Percentiles rank a stretch among this genome's conserved stretches.
Evolutionary conservation across 2,888 invertebrate species (phyloP).

Genomic region (Caenorhabditis sp.): DNA sequence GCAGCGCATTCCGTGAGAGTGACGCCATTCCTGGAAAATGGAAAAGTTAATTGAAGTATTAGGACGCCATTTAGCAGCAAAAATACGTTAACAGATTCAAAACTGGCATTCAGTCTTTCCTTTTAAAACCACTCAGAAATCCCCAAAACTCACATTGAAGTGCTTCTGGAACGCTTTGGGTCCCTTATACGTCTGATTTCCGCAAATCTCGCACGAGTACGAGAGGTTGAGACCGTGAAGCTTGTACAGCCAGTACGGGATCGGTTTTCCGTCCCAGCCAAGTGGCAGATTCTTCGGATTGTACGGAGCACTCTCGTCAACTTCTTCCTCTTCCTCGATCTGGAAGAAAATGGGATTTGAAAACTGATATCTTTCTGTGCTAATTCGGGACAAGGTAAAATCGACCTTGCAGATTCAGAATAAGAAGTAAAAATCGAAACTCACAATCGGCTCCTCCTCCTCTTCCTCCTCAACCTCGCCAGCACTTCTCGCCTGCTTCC

Average conservation of each 20-base stretch:
- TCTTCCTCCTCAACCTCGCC: conserved; percentile 86
- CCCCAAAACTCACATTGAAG: conserved; percentile 88
- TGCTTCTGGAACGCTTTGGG: conserved; percentile 99
- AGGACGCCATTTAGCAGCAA: too few relatives aligned
- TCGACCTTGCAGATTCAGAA: too few relatives aligned
- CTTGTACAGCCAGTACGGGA: conserved; percentile 88
- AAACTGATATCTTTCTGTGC: too few relatives aligned
- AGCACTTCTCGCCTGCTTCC: conserved; percentile 91
- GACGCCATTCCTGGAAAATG: conserved; percentile 87
- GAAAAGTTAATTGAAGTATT: neutral
- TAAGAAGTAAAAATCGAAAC: neutral
- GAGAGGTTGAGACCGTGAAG: conserved; percentile 98
- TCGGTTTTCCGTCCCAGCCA: conserved; percentile 85
- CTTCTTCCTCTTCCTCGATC: conserved; percentile 84
- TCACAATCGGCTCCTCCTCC: conserved; percentile 86
- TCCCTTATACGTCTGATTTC: conserved; percentile 93
- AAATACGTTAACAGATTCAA: too few relatives aligned
- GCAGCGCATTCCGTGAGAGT: conserved; percentile 95
- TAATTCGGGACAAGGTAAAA: too few relatives aligned
- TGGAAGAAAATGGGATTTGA: conserved; percentile 32
- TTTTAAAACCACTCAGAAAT: too few relatives aligned
- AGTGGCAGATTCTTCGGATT: conserved; percentile 99
- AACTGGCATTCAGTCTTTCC: too few relatives aligned
- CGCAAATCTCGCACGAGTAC: conserved; percentile 99
- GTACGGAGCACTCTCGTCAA: conserved; percentile 95